Conservation (phyloP, 2,888 invertebrate species). For the Lordiphosa fenestrarum region DNA sequence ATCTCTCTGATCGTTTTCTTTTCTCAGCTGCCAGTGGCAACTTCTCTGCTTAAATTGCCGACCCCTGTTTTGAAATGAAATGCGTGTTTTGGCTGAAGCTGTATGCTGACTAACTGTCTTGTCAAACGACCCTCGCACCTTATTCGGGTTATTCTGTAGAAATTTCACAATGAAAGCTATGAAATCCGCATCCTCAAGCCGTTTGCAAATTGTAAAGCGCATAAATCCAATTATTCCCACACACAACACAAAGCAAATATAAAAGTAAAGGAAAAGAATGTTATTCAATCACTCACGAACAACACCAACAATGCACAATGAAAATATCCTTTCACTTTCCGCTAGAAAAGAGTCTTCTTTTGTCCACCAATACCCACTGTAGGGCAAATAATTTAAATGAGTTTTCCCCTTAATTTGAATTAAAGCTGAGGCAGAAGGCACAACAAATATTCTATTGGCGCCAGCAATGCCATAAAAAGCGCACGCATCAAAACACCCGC, state of each 20-base stretch:
- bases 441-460: slow-evolving; percentile 50
- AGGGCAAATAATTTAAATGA: no score
- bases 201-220: neutral
- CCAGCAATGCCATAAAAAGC: slow-evolving; percentile 62
- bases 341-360: neutral
- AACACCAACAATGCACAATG: no score
- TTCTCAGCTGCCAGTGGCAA: no score
- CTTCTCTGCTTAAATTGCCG: no score
- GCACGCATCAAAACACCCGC: slow-evolving; percentile 28
- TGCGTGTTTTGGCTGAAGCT: no score
- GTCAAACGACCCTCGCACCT: neutral
- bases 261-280: neutral
- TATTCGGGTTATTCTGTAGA: slow-evolving; percentile 2
- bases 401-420: slow-evolving; percentile 29
- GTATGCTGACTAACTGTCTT: no score
- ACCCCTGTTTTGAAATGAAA: no score
- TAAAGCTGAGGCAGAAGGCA: slow-evolving; percentile 24
- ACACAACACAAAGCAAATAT: neutral
- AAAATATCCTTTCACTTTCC: neutral
- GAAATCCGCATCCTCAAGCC: neutral
- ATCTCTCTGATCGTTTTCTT: no score
- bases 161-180: neutral
- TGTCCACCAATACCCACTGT: neutral
- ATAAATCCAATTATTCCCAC: slow-evolving; percentile 2
- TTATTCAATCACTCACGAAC: neutral